Conservation (phyloP, 2,113 vertebrate species). For the Notothenia rossii region DNA sequence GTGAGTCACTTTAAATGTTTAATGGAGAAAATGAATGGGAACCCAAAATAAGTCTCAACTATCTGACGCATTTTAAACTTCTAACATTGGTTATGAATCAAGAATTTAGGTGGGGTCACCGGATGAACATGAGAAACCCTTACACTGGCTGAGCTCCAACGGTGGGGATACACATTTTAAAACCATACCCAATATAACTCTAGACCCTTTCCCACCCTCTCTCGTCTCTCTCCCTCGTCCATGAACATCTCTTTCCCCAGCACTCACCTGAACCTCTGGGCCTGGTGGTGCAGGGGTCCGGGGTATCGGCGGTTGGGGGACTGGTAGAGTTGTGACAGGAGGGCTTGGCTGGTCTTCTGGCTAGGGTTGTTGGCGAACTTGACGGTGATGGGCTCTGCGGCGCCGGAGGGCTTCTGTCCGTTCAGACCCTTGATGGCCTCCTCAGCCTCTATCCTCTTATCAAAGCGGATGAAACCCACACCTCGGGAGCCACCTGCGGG, state of each 20-base stretch:
- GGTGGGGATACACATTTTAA: neutral
- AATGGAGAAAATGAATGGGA: neutral
- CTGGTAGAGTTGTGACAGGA: constrained; percentile 99
- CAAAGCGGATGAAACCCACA: constrained; percentile 99
- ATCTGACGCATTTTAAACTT: neutral
- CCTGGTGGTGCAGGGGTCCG: constrained; percentile 98
- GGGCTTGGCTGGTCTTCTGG: constrained; percentile 99
- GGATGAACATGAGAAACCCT: neutral
- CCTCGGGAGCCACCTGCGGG: constrained; percentile 97
- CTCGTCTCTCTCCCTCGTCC: neutral
- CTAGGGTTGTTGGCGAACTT: constrained; percentile 99
- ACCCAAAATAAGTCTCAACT: neutral
- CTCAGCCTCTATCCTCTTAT: constrained; percentile 99
- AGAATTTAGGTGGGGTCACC: constrained; percentile 1
- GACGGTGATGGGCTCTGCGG: constrained; percentile 99
- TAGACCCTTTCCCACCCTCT: neutral
- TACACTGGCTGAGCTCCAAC: neutral
- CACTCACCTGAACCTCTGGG: constrained; percentile 99
- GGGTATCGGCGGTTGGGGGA: constrained; percentile 99
- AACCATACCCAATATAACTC: neutral
- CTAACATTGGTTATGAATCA: neutral
- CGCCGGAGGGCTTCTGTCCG: constrained; percentile 98
- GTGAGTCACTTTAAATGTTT: neutral
- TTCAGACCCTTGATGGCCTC: constrained; percentile 99
- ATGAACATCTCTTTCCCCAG: constrained; percentile 8